Evolutionary conservation across 2,888 invertebrate genomes (phyloP).

Genomic region (Microchrysa polita): DNA sequence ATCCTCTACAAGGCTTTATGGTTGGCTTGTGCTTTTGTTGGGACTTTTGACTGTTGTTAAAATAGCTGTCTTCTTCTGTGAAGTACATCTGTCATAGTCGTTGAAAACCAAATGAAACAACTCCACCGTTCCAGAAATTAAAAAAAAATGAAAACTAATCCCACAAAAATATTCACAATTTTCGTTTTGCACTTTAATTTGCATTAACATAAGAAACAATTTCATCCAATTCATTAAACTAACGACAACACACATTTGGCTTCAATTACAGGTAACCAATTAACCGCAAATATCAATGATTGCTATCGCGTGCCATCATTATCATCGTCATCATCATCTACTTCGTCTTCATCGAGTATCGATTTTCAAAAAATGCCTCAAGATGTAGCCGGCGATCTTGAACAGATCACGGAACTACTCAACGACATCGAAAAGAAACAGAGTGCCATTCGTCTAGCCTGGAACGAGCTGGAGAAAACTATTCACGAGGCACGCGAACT

Average conservation of each 20-base stretch:
- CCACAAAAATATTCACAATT: too few relatives aligned
- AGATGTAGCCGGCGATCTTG: conserved; percentile 71
- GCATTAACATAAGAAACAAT: neutral
- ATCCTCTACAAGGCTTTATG: too few relatives aligned
- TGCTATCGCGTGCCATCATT: conserved; percentile 57
- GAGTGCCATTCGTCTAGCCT: conserved; percentile 70
- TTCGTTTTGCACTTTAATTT: too few relatives aligned
- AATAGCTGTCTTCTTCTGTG: too few relatives aligned
- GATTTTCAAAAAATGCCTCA: conserved; percentile 65
- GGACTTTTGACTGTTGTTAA: too few relatives aligned
- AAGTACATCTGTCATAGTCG: too few relatives aligned
- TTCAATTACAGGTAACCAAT: conserved; percentile 59
- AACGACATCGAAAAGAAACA: conserved; percentile 70
- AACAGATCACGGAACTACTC: conserved; percentile 68
- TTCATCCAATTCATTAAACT: neutral
- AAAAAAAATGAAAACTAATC: too few relatives aligned
- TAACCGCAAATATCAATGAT: conserved; percentile 62
- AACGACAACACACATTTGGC: neutral
- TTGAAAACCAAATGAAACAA: too few relatives aligned
- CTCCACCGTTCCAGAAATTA: too few relatives aligned
- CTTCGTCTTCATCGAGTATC: conserved; percentile 33
- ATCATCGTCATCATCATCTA: conserved; percentile 4
- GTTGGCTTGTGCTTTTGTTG: too few relatives aligned
- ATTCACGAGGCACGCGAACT: conserved; percentile 71
- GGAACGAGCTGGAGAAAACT: conserved; percentile 70